A percentile compares a stretch with the other conserved stretches of the same genome.
These are phyloP conservation scores for Bursaphelenchus okinawaensis DNA, from an alignment of 2,888 invertebrate species.

Conservation along the genomic window DNA sequence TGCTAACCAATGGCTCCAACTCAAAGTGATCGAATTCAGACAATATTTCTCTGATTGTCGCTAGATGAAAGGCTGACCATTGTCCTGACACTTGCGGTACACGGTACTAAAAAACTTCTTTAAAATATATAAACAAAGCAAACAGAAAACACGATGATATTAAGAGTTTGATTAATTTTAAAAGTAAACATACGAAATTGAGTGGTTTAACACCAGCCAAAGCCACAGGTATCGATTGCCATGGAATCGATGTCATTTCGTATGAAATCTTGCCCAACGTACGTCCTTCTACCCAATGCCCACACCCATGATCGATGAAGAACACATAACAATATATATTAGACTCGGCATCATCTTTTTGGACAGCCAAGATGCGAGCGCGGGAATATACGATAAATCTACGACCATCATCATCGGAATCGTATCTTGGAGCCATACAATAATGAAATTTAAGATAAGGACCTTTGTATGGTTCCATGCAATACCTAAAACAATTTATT, in stretches of 20 bases:
- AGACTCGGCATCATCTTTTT: neutral
- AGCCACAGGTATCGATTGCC: constrained; percentile 18
- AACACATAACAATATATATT: constrained; percentile 7
- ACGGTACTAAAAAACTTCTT: neutral
- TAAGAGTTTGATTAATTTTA: neutral
- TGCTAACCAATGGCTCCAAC: neutral
- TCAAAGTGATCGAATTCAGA: neutral
- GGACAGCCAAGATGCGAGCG: constrained; percentile 3
- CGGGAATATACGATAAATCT: constrained; percentile 4
- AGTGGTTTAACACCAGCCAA: constrained; percentile 4
- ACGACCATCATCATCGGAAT: neutral
- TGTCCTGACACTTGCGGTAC: neutral
- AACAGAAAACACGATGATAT: too few relatives aligned
- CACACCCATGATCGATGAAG: constrained; percentile 17
- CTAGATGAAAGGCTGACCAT: neutral
- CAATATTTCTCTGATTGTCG: neutral
- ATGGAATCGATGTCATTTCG: constrained; percentile 7
- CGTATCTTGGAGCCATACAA: constrained; percentile 9
- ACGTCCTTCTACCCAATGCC: constrained; percentile 6
- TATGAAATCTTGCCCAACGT: neutral
- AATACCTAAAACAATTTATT: neutral
- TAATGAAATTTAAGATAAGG: neutral
- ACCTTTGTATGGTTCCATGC: constrained; percentile 1
- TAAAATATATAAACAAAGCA: too few relatives aligned
- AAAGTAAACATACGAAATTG: neutral